A percentile compares a stretch with the other conserved stretches of the same genome.
phyloP scores from a whole-genome alignment of 2,797 vertebrate species.

The Neosalanx taihuensis region DNA sequence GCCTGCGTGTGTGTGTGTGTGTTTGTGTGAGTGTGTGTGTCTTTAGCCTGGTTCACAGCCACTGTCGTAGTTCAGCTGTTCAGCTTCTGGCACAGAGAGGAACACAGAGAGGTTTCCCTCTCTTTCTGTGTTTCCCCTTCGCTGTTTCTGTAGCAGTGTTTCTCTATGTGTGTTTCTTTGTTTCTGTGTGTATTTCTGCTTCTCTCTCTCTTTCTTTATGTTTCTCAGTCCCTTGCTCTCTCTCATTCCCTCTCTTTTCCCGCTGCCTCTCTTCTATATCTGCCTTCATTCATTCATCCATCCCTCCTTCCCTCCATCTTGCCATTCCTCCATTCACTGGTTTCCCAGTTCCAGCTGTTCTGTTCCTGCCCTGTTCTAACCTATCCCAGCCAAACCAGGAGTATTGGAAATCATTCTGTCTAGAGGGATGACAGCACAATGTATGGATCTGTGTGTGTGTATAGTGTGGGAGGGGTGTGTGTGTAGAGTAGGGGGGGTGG shows the following conservation, averaged over 20 bases:
- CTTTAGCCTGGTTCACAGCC: neutral
- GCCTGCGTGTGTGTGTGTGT: neutral
- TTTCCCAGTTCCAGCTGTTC: conserved; percentile 26
- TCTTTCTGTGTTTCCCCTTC: neutral
- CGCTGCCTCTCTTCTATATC: conserved; percentile 3
- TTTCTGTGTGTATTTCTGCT: neutral
- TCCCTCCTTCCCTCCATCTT: conserved; percentile 4
- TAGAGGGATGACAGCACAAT: conserved; percentile 13
- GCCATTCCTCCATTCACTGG: conserved; percentile 3
- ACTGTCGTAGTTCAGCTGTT: neutral
- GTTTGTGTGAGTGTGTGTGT: neutral
- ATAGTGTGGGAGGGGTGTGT: neutral
- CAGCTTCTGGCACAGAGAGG: neutral
- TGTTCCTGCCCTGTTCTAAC: conserved; percentile 16
- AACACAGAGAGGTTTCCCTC: conserved; percentile 19
- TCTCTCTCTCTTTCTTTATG: neutral
- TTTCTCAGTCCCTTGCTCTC: no score
- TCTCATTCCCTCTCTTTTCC: neutral
- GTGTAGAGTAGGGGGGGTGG: no score
- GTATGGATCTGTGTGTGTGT: conserved; percentile 5
- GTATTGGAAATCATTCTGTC: conserved; percentile 37
- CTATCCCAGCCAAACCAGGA: conserved; percentile 8
- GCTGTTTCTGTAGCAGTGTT: conserved; percentile 24
- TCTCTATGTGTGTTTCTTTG: conserved; percentile 38
- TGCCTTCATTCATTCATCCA: no score